A percentile compares a stretch with the other conserved stretches of the same genome.
These are phyloP conservation scores for Trochalopteron elliotii DNA, from an alignment of 2,113 vertebrate species.

Conservation along the genomic window DNA sequence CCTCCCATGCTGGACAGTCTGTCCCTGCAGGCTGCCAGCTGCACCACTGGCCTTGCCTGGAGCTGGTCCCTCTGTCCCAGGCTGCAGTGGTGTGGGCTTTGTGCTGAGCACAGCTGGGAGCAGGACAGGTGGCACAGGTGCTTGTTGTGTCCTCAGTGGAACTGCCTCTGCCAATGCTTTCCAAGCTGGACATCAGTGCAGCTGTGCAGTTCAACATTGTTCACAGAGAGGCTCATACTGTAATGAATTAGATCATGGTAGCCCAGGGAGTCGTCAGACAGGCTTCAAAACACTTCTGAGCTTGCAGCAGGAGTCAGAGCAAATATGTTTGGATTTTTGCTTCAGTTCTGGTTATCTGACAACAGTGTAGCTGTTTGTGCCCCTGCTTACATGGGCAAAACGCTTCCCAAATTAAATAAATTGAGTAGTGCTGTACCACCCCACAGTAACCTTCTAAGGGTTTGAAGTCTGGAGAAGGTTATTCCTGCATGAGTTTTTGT, in stretches of 20 bases:
- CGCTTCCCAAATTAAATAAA: neutral
- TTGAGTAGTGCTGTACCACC: neutral
- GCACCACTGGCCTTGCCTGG: neutral
- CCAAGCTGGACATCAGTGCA: neutral
- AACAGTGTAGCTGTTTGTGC: neutral
- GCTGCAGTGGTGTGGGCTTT: neutral
- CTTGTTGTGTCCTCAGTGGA: neutral
- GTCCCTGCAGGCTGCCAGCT: neutral
- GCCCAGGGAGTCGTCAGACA: neutral
- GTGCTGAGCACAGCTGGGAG: neutral
- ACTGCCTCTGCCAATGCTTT: fast-evolving
- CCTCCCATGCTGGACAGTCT: neutral
- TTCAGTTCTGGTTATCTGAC: neutral
- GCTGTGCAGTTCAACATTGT: neutral
- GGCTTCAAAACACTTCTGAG: neutral
- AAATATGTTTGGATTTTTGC: neutral
- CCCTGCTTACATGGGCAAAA: neutral
- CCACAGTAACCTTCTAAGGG: neutral
- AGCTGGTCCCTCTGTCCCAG: neutral
- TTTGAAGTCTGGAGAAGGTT: neutral
- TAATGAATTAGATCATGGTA: neutral
- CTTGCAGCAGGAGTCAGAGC: neutral
- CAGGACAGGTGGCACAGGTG: neutral
- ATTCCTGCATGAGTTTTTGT: fast-evolving
- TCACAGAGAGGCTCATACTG: neutral